A percentile compares a stretch with the other conserved stretches of the same genome.
Evolutionary conservation across 2,888 invertebrate genomes (phyloP).

Genomic region (Tachina lurida): DNA sequence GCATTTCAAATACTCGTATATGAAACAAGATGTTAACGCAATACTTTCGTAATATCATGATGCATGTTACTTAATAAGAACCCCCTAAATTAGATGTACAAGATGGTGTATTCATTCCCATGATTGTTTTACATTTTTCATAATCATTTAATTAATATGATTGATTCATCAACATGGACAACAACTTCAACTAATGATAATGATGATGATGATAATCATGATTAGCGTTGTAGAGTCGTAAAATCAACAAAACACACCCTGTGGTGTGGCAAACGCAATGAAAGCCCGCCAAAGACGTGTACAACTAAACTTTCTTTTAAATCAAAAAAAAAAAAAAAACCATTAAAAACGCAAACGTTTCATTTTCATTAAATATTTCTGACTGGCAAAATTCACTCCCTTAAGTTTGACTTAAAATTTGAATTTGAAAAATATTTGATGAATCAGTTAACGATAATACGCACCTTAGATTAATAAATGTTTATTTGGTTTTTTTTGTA

Average conservation of each 20-base stretch:
- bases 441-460: not conserved
- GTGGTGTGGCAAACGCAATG: not conserved
- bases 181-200: not conserved
- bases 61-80: not conserved
- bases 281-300: constrained; percentile 17
- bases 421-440: constrained; percentile 10
- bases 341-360: constrained; percentile 16
- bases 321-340: constrained; percentile 15
- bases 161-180: constrained; percentile 11
- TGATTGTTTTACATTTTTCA: constrained; percentile 8
- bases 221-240: not conserved
- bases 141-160: not conserved
- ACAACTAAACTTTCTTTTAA: constrained; percentile 45
- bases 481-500: not conserved
- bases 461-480: constrained; percentile 26
- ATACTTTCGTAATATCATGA: not conserved
- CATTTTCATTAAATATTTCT: constrained; percentile 27
- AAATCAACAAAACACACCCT: constrained; percentile 22
- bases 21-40: constrained; percentile 2
- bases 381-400: not conserved
- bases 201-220: not conserved
- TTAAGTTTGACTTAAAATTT: not conserved
- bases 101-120: not conserved
- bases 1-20: no score
- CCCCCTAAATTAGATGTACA: not conserved